A percentile compares a stretch with the other conserved stretches of the same genome.
Evolutionary conservation across 2,888 invertebrate species (phyloP).

Genomic region (Brenthis ino): DNA sequence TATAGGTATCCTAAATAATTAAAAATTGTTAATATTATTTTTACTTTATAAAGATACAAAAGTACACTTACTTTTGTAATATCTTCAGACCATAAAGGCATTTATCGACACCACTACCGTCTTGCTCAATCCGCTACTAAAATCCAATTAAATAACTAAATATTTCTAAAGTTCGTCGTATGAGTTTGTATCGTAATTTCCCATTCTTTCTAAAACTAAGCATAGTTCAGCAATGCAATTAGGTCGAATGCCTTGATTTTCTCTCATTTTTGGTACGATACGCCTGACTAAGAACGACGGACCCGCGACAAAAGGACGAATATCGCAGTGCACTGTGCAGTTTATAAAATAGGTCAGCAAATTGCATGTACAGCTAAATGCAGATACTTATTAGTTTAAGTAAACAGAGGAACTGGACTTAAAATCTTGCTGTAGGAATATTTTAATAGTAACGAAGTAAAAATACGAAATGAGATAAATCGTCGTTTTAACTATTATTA

Average conservation of each 20-base stretch:
- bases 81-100: background rate
- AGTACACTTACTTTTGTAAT: too few species aligned
- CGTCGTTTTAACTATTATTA: too few species aligned
- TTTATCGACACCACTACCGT: background rate
- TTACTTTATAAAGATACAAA: too few species aligned
- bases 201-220: constrained; percentile 34
- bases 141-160: background rate
- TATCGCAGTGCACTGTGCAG: constrained; percentile 28
- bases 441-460: constrained; percentile 1
- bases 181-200: constrained; percentile 23
- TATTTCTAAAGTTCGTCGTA: background rate
- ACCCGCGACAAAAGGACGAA: constrained; percentile 38
- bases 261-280: constrained; percentile 37
- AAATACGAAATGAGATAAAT: background rate
- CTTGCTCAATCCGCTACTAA: background rate
- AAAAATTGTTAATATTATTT: too few species aligned
- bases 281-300: constrained; percentile 33
- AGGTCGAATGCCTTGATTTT: constrained; percentile 40
- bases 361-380: constrained; percentile 33
- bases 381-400: constrained; percentile 35
- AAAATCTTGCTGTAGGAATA: constrained; percentile 1
- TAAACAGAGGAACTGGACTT: constrained; percentile 20
- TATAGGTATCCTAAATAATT: too few species aligned
- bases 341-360: constrained; percentile 29
- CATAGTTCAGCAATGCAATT: constrained; percentile 37